Percentiles rank a stretch among this genome's conserved stretches.
These are phyloP conservation scores for Craniophora ligustri DNA, from an alignment of 2,888 invertebrate species.

Conservation along the genomic window DNA sequence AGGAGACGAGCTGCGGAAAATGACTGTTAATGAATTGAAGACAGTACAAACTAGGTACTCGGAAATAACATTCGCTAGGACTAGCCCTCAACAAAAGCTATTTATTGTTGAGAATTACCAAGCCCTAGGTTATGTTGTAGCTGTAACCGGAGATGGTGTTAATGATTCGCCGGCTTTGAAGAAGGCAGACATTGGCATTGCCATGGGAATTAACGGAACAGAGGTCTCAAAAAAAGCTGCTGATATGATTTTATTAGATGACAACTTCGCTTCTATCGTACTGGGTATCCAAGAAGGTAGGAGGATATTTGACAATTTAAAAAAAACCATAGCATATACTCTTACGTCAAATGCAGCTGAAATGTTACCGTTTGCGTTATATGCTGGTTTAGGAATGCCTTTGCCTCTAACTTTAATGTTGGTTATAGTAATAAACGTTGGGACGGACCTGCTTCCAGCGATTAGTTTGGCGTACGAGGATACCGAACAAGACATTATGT, in stretches of 20 bases:
- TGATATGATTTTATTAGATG: constrained; percentile 96
- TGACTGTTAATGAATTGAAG: constrained; percentile 88
- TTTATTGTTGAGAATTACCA: constrained; percentile 94
- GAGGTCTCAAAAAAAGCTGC: constrained; percentile 96
- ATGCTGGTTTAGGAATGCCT: constrained; percentile 92
- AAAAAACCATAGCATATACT: constrained; percentile 95
- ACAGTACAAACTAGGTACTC: constrained; percentile 88
- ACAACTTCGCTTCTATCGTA: constrained; percentile 96
- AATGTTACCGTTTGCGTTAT: constrained; percentile 94
- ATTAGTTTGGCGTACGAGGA: constrained; percentile 94
- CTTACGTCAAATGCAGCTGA: constrained; percentile 95
- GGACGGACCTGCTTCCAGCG: constrained; percentile 93
- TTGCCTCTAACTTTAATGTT: constrained; percentile 90
- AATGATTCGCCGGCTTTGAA: constrained; percentile 96
- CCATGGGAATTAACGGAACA: constrained; percentile 94
- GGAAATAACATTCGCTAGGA: constrained; percentile 93
- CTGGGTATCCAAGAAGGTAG: constrained; percentile 94
- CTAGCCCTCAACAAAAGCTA: constrained; percentile 91
- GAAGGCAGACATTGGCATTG: constrained; percentile 94
- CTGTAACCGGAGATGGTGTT: constrained; percentile 96
- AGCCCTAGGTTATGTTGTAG: constrained; percentile 93
- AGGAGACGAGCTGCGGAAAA: constrained; percentile 88
- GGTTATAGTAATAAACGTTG: constrained; percentile 93
- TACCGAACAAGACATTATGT: constrained; percentile 93
- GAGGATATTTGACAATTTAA: constrained; percentile 95